A percentile compares a stretch with the other conserved stretches of the same genome.
Conservation (phyloP, 2,113 vertebrate species). For the Lepus timidus region DNA sequence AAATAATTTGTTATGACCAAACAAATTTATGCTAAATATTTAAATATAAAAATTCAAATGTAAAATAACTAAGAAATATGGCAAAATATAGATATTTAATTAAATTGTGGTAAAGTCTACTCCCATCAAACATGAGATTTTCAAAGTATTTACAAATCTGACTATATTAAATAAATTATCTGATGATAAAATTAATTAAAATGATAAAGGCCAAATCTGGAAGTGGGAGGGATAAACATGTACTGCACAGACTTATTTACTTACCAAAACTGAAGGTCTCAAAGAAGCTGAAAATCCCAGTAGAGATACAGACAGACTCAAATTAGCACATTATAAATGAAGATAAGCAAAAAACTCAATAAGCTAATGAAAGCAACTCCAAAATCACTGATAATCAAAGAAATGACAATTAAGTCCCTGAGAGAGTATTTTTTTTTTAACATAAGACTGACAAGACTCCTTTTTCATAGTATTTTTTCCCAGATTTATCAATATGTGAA, state of each 20-base stretch:
- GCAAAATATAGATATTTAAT: background rate
- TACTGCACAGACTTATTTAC: background rate
- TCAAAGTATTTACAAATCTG: background rate
- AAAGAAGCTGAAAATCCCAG: background rate
- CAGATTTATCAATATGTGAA: background rate
- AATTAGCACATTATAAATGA: background rate
- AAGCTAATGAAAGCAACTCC: background rate
- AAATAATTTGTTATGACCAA: background rate
- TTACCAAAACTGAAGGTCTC: background rate
- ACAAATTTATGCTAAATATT: background rate
- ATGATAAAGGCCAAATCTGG: background rate
- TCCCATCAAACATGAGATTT: background rate
- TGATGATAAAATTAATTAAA: slow-evolving; percentile 53
- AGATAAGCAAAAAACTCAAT: background rate
- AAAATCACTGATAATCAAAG: background rate
- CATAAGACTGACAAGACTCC: background rate
- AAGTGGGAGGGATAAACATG: background rate
- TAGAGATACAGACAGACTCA: background rate
- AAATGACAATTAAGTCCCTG: background rate
- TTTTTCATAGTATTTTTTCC: background rate
- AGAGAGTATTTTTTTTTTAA: background rate
- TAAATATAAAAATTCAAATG: background rate
- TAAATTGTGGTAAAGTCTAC: background rate
- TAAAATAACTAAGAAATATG: background rate
- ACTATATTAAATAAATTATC: background rate